Percentiles rank a stretch among this genome's conserved stretches.
phyloP scores from a whole-genome alignment of 2,797 vertebrate species.

The Enteromius unitaeniatus region DNA sequence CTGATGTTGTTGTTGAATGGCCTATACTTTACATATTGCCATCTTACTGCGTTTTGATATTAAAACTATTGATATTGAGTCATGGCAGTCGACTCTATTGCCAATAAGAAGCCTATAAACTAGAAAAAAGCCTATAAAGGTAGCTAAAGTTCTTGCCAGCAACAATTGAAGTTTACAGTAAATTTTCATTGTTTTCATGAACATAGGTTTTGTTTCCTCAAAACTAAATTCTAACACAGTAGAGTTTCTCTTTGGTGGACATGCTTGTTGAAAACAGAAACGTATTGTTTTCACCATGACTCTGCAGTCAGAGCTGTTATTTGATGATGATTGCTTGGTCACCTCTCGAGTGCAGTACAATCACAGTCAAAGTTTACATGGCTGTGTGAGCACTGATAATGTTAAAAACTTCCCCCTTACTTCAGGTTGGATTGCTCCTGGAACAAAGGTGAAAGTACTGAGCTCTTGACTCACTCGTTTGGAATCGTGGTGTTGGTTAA shows the following conservation, averaged over 20 bases:
- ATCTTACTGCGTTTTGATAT: conserved; percentile 5
- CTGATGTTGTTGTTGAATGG: neutral
- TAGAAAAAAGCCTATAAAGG: neutral
- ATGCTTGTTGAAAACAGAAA: neutral
- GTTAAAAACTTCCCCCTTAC: conserved; percentile 48
- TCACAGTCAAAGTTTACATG: conserved; percentile 59
- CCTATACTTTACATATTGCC: neutral
- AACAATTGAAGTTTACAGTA: conserved; percentile 21
- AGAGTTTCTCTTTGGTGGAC: neutral
- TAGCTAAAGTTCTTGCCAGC: neutral
- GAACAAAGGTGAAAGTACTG: conserved; percentile 57
- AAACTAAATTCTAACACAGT: neutral
- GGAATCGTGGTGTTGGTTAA: conserved; percentile 23
- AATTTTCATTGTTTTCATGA: conserved; percentile 8
- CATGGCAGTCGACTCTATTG: no score
- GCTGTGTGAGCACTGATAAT: conserved; percentile 54
- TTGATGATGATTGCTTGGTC: conserved; percentile 30
- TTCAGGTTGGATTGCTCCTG: conserved; percentile 42
- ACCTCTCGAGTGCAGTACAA: conserved; percentile 47
- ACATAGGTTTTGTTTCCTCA: conserved; percentile 20
- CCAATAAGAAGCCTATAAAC: neutral
- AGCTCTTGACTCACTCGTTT: conserved; percentile 3
- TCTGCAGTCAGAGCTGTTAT: conserved; percentile 10
- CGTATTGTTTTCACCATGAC: neutral
- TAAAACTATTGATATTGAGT: neutral